Base-by-base conservation (phyloP, 2,113 vertebrate species). In the Castor canadensis region DNA sequence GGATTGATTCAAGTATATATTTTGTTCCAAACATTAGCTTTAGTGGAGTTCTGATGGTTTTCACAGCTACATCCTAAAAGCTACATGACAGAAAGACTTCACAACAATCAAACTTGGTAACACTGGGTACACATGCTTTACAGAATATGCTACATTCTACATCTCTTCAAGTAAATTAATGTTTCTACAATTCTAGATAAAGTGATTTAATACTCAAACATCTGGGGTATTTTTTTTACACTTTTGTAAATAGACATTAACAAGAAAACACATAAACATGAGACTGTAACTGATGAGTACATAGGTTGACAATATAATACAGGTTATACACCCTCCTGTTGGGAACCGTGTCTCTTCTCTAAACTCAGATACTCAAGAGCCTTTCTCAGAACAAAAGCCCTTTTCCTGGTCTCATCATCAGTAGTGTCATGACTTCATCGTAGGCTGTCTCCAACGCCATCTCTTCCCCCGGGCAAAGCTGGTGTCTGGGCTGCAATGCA, bases 1-100 rank as follows among this genome's bases (percentile, higher is more conserved):
- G 79, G 79, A 67, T 64, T 91, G 69, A 79, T 86, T 93, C 94
- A 96, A 96, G 95, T 95, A 87, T 89, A n/a, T 82, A 81, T 58
- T 88, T 52, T 89, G 94, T 64, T 45, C 94, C 93, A 93, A 82
- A 93, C 73, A 79, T 72, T 89, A 95, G 94, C 94, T 95, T 97
- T 92, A 79, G 28, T 96, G 96, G 87, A 89, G 83, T 91, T 96
- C 67, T 89, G 92, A 79, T 94, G 56, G 79, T 94, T 96, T 95
- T 95, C 95, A 97, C 80, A 94, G 73, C 87, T 93, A 89, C 77
- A 87, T 76, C 52, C 87, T 97, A 93, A 95, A 95, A 97, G 94
- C 92, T 96, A 97, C 87, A 38, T 89, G 84, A 96, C 92, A 93
- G 35, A 96, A 95, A 91, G 94, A 95, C 87, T 89, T 93, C 89